Evolutionary conservation across 2,113 vertebrate genomes (phyloP).

Genomic region (Solenodon paradoxus): DNA sequence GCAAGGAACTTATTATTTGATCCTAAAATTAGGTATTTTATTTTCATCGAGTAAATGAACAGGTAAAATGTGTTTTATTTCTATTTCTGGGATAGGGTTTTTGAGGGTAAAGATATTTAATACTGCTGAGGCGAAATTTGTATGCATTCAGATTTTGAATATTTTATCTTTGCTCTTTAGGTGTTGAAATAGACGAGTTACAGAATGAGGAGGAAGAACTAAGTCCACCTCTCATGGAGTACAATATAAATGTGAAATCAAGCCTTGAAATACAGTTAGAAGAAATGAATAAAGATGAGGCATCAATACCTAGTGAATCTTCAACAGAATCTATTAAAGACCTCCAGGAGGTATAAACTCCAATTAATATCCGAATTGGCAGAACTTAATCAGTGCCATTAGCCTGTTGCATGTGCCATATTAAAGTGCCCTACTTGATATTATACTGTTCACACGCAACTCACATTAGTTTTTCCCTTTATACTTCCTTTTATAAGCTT

Average conservation of each 20-base stretch:
- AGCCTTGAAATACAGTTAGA: slow-evolving; percentile 62
- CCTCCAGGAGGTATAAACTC: slow-evolving; percentile 69
- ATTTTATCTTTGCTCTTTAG: slow-evolving; percentile 62
- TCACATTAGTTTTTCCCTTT: neutral
- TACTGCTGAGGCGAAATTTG: neutral
- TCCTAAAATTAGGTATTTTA: neutral
- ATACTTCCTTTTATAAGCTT: slow-evolving; percentile 10
- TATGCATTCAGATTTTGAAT: neutral
- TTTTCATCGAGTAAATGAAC: slow-evolving; percentile 1
- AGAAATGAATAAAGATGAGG: slow-evolving; percentile 68
- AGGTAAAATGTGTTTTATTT: slow-evolving; percentile 29
- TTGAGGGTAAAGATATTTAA: neutral
- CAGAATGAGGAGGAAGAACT: slow-evolving; percentile 68
- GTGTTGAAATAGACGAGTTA: slow-evolving; percentile 67
- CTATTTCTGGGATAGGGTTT: neutral
- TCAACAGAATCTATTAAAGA: slow-evolving; percentile 74
- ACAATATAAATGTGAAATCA: slow-evolving; percentile 72
- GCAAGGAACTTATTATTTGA: neutral
- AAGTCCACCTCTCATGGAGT: slow-evolving; percentile 71
- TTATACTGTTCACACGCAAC: neutral
- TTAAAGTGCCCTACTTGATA: neutral
- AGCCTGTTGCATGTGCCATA: neutral
- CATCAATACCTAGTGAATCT: slow-evolving; percentile 70
- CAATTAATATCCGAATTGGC: slow-evolving; percentile 47
- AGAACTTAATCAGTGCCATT: neutral